Base-by-base conservation (phyloP, 2,113 vertebrate genomes). In the Labrus mixtus region DNA sequence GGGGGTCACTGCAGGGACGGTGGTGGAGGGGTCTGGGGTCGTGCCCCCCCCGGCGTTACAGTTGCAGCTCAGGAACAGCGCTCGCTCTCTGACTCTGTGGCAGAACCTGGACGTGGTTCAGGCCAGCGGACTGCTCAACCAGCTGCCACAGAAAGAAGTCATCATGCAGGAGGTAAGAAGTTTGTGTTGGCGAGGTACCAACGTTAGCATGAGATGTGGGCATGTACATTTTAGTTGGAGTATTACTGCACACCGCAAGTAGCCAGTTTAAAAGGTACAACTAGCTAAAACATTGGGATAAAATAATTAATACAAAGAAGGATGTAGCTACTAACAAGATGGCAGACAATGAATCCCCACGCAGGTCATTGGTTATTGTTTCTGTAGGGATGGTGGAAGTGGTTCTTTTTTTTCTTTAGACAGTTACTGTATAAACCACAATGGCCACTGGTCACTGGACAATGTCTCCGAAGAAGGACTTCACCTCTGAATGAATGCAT, bases 61-160 rank as follows among this genome's bases (percentile, higher is more conserved):
- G 84, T 86, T 94, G 15, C 93, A 95, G 78, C 83, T 94, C 56
- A 92, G 93, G 73, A 95, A 91, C 73, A 85, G 59, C 15, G n/a
- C 67, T 4, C 88, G 83, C 69, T 91, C 83, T 45, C 54, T 98
- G 70, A 98, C 95, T 78, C 90, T 99, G 76, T 99, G 98, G 98
- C 98, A 99, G 85, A 97, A 98, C 79, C 95, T 98, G 59, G 96
- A 97, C 0, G 96, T 92, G 22, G 97, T 99, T 74, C 95, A 93
- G 82, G 93, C 89, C 77, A 98, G 97, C 0, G 95, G 96, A 0
- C 93, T 97, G 25, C 94, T 99, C 68, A 90, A 84, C 80, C 91
- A 93, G 41, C 93, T 99, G 43, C 92, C 93, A 5, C 96, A 96
- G 0, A 95, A 93, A 60, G 96, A 99, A 90, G 73, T 97, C 89